Evolutionary conservation across 92 coral and sea anemone genomes (phyloP).

Genomic region (Diadumene lineata): DNA sequence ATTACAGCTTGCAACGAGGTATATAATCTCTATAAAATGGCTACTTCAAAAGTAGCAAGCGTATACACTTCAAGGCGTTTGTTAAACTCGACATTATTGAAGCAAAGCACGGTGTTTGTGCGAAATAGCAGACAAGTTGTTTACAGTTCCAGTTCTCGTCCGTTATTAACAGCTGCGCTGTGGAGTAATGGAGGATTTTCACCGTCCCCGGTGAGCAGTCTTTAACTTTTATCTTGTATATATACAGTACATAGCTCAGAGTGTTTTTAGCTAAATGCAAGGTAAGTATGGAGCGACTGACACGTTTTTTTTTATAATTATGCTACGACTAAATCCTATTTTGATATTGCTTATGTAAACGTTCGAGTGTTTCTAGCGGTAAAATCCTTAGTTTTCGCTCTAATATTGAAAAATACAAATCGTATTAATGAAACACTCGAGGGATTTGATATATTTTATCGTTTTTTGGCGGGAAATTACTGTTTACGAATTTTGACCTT

Average conservation of each 20-base stretch:
- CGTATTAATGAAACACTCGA: background rate
- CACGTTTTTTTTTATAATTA: background rate
- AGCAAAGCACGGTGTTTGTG: background rate
- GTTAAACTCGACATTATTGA: background rate
- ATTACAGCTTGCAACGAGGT: background rate
- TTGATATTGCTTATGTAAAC: background rate
- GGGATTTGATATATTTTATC: too few species aligned
- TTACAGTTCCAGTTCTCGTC: background rate
- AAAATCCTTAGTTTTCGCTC: background rate
- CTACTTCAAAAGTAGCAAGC: conserved; percentile 1
- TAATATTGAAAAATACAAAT: background rate
- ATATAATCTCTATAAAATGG: conserved; percentile 12
- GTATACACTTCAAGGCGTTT: conserved; percentile 4
- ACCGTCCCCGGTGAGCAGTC: conserved; percentile 20
- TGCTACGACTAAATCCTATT: background rate
- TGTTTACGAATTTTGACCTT: too few species aligned
- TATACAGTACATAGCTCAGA: background rate
- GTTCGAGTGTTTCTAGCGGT: background rate
- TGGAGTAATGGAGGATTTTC: conserved; percentile 5
- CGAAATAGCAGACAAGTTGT: background rate
- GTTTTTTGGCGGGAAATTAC: too few species aligned
- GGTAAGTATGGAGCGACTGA: conserved; percentile 4
- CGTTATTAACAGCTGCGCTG: background rate
- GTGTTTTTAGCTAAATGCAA: background rate
- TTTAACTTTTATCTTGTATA: background rate